phyloP scores from a whole-genome alignment of 1,140 invertebrate genomes.

The Olivierus martensii region DNA sequence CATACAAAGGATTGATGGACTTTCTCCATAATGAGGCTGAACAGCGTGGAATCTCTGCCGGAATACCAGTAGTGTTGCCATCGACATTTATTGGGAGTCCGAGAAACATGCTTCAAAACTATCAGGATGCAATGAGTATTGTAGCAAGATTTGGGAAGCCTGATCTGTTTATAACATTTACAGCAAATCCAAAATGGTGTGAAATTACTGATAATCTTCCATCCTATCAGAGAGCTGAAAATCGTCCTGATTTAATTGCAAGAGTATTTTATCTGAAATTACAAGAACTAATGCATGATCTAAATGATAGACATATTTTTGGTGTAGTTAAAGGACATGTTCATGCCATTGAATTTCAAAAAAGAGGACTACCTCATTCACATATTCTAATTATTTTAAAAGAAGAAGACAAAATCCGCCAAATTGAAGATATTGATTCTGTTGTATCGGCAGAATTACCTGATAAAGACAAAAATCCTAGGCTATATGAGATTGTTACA shows the following conservation, averaged over 20 bases:
- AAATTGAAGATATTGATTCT: slow-evolving; percentile 10
- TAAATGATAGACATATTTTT: slow-evolving; percentile 18
- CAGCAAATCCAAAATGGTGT: slow-evolving; percentile 36
- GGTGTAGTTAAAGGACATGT: slow-evolving; percentile 13
- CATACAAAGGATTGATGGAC: slow-evolving; percentile 8
- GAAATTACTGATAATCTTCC: slow-evolving; percentile 28
- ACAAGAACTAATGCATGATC: slow-evolving; percentile 22
- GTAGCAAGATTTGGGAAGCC: slow-evolving; percentile 28
- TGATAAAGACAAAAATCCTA: slow-evolving; percentile 26
- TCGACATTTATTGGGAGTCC: slow-evolving; percentile 11
- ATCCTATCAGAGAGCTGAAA: slow-evolving; percentile 20
- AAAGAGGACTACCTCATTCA: slow-evolving; percentile 31
- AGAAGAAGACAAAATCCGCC: background rate
- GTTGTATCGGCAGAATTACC: slow-evolving; percentile 16
- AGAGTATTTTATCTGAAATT: slow-evolving; percentile 32
- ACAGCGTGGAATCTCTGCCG: slow-evolving; percentile 1
- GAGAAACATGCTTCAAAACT: slow-evolving; percentile 11
- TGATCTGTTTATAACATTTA: slow-evolving; percentile 34
- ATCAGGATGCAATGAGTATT: slow-evolving; percentile 26
- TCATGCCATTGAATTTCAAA: slow-evolving; percentile 31
- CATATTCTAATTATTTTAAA: slow-evolving; percentile 26
- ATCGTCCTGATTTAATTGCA: slow-evolving; percentile 29
- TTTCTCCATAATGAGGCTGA: background rate
- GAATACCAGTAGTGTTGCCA: slow-evolving; percentile 7
- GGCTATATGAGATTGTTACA: slow-evolving; percentile 26